Conservation (phyloP, 1,140 invertebrate species). For the Uloborus diversus region DNA sequence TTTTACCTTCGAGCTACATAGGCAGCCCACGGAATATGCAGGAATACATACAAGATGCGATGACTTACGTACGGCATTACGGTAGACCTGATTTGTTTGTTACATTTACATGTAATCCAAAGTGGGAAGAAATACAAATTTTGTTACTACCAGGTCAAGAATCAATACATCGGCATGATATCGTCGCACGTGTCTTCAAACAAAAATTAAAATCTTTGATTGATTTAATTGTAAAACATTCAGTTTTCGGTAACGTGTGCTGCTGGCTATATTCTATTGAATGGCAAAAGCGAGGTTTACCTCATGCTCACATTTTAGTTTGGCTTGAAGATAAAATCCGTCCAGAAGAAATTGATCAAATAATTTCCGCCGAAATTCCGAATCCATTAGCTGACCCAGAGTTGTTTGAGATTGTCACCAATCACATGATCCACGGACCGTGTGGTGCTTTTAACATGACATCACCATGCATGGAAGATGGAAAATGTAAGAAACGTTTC, state of each 20-base stretch:
- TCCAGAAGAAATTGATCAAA: slow-evolving; percentile 65
- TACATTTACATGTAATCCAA: slow-evolving; percentile 68
- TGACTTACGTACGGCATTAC: slow-evolving; percentile 62
- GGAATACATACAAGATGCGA: slow-evolving; percentile 60
- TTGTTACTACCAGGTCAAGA: slow-evolving; percentile 60
- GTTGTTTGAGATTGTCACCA: slow-evolving; percentile 63
- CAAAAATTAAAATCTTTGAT: slow-evolving; percentile 63
- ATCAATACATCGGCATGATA: slow-evolving; percentile 63
- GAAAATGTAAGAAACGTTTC: slow-evolving; percentile 58
- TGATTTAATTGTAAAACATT: slow-evolving; percentile 60
- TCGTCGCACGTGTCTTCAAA: slow-evolving; percentile 65
- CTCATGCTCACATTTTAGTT: slow-evolving; percentile 65
- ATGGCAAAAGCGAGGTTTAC: slow-evolving; percentile 67
- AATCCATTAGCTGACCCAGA: slow-evolving; percentile 64
- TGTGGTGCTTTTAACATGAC: slow-evolving; percentile 58
- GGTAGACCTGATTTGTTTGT: slow-evolving; percentile 66
- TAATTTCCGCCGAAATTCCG: slow-evolving; percentile 71
- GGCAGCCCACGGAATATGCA: slow-evolving; percentile 35
- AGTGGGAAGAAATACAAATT: slow-evolving; percentile 67
- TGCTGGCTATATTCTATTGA: slow-evolving; percentile 63
- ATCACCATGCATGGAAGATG: slow-evolving; percentile 59
- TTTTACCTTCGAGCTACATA: slow-evolving; percentile 50
- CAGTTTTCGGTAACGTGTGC: slow-evolving; percentile 43
- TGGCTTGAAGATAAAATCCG: slow-evolving; percentile 21
- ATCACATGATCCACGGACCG: slow-evolving; percentile 64